Percentiles rank a stretch among this genome's conserved stretches.
phyloP scores from a whole-genome alignment of 2,797 vertebrate genomes.

The Jordanella pulchra region DNA sequence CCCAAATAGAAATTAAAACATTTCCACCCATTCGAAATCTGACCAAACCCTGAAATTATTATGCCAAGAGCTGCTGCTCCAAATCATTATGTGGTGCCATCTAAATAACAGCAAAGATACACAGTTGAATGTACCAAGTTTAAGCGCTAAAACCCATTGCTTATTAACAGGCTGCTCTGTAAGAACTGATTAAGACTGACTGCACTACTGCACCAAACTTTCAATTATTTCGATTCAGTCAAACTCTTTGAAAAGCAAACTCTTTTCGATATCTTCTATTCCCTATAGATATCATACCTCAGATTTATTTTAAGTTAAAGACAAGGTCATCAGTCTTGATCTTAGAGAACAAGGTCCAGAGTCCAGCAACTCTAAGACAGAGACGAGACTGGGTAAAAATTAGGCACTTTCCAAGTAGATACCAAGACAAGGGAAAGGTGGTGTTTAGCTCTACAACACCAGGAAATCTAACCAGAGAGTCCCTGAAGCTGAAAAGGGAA shows the following conservation, averaged over 20 bases:
- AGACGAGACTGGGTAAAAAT: not conserved
- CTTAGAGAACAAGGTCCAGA: not conserved
- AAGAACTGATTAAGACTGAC: too few relatives aligned
- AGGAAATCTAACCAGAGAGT: not conserved
- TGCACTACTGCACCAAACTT: too few relatives aligned
- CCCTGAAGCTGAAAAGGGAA: not conserved
- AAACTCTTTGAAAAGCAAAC: too few relatives aligned
- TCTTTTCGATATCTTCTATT: too few relatives aligned
- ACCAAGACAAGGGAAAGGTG: too few relatives aligned
- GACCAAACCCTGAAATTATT: slow-evolving; percentile 21
- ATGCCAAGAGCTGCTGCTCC: not conserved
- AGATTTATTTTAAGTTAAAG: not conserved
- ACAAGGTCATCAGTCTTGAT: not conserved
- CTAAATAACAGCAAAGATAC: slow-evolving; percentile 37
- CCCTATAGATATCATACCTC: too few relatives aligned
- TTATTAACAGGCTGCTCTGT: too few relatives aligned
- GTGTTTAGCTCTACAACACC: too few relatives aligned
- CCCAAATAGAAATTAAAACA: slow-evolving; percentile 32
- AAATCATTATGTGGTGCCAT: not conserved
- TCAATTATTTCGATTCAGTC: too few relatives aligned
- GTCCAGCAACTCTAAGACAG: not conserved
- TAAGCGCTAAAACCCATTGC: too few relatives aligned
- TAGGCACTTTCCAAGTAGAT: too few relatives aligned
- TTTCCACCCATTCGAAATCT: slow-evolving; percentile 17
- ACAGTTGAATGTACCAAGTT: too few relatives aligned